Base-by-base conservation (phyloP, 92 coral and sea anemone genomes). In the Blastomussa wellsi region DNA sequence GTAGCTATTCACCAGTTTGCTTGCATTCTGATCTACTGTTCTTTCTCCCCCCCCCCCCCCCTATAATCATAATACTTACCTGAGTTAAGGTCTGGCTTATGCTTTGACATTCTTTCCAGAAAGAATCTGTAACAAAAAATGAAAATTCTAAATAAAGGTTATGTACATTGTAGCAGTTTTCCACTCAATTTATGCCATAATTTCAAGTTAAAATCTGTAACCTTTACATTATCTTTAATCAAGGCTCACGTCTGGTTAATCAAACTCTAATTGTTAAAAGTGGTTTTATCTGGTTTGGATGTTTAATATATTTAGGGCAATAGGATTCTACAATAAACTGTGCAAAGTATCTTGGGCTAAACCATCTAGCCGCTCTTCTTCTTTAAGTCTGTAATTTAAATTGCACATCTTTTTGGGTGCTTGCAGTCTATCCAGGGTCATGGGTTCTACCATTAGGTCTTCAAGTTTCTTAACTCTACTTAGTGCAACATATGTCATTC, bases 401-500 rank as follows among this genome's bases (percentile, higher is more conserved):
- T 84, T 75, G 36, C 55, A 35, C 31, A 69, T 53, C 29, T 76
- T 85, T 62, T 77, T 66, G 37, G 52, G 73, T 57, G 89, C 75
- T 26, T 79, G 80, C 75, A 86, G 44, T 48, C 80, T 86, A 5
- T 86, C 89, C 32, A 86, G 38, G 16, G 84, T 38, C 89, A 86
- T 78, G 13, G 89, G 89, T 24, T 86, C 89, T 49, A 79, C 47
- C 0, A 86, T 59, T 1, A 86, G 80, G 29, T 79, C 89, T 79
- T 86, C 79, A 33, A 86, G 74, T 38, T 62, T 86, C 42, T 86
- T 86, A 2, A 86, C 85, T 69, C 84, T 78, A 26, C 87, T 84
- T 1, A 76, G 82, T 0, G 82, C 88, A 57, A 84, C 88, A 64
- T 84, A 84, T 10, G 89, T 86, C 89, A 86, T 79, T 11, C 89